These are phyloP conservation scores for Ligdia adustata DNA, from an alignment of 2,888 invertebrate genomes.

Conservation along the genomic window DNA sequence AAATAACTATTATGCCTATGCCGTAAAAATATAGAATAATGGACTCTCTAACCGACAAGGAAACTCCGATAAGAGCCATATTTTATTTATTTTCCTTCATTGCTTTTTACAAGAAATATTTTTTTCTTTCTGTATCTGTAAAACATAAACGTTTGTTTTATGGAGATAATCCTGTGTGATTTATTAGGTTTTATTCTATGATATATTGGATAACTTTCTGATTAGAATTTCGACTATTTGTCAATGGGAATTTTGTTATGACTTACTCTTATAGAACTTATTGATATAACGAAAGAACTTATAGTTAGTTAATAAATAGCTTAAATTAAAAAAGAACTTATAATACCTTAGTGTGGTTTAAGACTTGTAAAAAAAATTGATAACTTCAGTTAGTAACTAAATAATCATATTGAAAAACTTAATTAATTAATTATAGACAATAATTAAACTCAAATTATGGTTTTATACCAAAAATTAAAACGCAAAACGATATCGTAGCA, in stretches of 20 bases:
- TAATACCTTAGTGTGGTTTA: too few relatives aligned
- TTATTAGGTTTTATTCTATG: slow-evolving; percentile 56
- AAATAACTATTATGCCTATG: too few relatives aligned
- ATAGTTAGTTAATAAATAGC: too few relatives aligned
- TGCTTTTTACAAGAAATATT: slow-evolving; percentile 27
- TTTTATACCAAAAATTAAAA: too few relatives aligned
- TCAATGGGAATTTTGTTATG: slow-evolving; percentile 34
- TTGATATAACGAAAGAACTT: too few relatives aligned
- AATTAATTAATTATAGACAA: too few relatives aligned
- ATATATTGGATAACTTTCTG: slow-evolving; percentile 57
- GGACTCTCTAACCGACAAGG: slow-evolving; percentile 33
- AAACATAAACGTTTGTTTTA: slow-evolving; percentile 56
- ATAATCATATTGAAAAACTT: too few relatives aligned
- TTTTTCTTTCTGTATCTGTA: slow-evolving; percentile 53
- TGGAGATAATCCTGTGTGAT: slow-evolving; percentile 66
- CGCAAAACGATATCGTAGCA: too few relatives aligned
- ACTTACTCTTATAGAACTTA: too few relatives aligned
- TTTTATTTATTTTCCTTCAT: slow-evolving; percentile 33
- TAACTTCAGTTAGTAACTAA: neutral
- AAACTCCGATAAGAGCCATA: slow-evolving; percentile 49
- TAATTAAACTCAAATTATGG: too few relatives aligned
- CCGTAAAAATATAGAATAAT: slow-evolving; percentile 13
- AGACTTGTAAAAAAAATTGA: too few relatives aligned
- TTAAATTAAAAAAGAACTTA: too few relatives aligned
- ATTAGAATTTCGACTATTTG: slow-evolving; percentile 47